These are phyloP conservation scores for Laspeyria flexula DNA, from an alignment of 2,888 invertebrate genomes.

Conservation along the genomic window DNA sequence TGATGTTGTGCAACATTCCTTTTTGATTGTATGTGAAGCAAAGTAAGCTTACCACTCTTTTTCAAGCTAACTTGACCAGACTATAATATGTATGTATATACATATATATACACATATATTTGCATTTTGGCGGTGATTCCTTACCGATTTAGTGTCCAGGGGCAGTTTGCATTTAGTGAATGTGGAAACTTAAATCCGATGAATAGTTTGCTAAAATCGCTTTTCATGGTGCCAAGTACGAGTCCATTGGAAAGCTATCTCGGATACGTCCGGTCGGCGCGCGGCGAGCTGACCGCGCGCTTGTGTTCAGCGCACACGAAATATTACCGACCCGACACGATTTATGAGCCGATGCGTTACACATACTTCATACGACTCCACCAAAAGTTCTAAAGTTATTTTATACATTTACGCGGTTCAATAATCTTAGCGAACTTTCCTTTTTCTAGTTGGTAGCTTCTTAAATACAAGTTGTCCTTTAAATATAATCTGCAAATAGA, in stretches of 20 bases:
- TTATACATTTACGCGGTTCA: constrained; percentile 1
- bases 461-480: background rate
- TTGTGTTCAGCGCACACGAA: constrained; percentile 1
- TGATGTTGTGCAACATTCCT: too few species aligned
- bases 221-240: background rate
- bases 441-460: constrained; percentile 5
- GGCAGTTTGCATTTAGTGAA: background rate
- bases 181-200: background rate
- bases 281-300: background rate
- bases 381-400: background rate
- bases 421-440: background rate
- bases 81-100: too few species aligned
- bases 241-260: too few species aligned
- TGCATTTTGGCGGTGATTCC: too few species aligned
- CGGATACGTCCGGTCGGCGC: background rate
- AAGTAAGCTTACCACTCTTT: too few species aligned
- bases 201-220: background rate
- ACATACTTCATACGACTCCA: constrained; percentile 5
- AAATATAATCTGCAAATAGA: constrained; percentile 2
- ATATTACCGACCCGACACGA: constrained; percentile 13
- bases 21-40: too few species aligned
- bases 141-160: too few species aligned
- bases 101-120: too few species aligned
- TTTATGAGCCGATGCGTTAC: constrained; percentile 18
- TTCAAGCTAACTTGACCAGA: too few species aligned